Conservation (phyloP, 2,113 vertebrate genomes). For the Hydrolagus affinis region DNA sequence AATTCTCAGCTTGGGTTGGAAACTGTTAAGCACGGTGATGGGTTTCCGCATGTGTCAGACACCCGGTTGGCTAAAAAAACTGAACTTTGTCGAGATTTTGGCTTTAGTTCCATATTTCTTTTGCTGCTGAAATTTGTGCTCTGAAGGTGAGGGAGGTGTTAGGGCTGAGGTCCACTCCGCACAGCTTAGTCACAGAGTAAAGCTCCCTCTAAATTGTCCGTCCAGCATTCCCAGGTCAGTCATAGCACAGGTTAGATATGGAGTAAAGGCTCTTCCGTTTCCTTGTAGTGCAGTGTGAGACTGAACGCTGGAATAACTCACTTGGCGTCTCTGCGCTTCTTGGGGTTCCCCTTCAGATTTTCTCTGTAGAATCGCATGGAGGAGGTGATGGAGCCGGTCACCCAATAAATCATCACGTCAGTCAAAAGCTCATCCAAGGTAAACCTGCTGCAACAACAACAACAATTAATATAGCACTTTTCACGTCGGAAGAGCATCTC, state of each 20-base stretch:
- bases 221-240: not conserved
- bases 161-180: not conserved
- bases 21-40: too few species aligned
- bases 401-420: conserved; percentile 70
- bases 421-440: conserved; percentile 61
- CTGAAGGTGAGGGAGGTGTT: too few species aligned
- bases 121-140: too few species aligned
- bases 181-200: not conserved
- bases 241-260: not conserved
- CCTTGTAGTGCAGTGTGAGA: not conserved
- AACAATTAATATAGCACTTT: too few species aligned
- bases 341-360: conserved; percentile 38
- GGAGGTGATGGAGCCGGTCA: conserved; percentile 49
- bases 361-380: conserved; percentile 67
- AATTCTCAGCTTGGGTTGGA: too few species aligned
- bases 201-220: not conserved
- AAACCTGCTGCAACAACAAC: conserved; percentile 50
- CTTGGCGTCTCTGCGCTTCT: conserved; percentile 42
- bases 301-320: conserved; percentile 39
- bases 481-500: too few species aligned
- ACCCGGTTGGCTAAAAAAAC: too few species aligned
- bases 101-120: too few species aligned
- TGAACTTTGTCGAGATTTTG: too few species aligned
- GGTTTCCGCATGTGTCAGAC: too few species aligned
- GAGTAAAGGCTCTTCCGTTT: too few species aligned